Conservation (phyloP, 53 echinoderm and acorn worm species). For the Patiria pectinifera region DNA sequence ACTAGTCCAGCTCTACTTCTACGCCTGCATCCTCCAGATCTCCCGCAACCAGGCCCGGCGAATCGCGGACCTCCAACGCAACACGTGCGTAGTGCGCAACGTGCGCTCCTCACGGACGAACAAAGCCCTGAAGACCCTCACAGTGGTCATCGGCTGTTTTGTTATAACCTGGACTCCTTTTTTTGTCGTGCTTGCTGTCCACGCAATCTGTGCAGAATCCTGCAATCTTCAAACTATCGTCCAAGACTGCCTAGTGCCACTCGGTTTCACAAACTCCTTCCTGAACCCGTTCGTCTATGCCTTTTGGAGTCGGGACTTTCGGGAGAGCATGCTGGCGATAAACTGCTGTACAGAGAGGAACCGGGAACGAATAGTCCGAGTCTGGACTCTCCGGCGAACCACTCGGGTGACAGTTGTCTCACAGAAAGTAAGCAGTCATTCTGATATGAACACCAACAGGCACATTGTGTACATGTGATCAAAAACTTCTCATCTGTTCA, state of each 20-base stretch:
- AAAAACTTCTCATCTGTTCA: not conserved
- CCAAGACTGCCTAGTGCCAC: constrained; percentile 62
- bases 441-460: constrained; percentile 40
- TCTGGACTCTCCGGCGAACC: constrained; percentile 27
- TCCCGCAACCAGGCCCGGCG: constrained; percentile 70
- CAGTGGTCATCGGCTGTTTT: constrained; percentile 83
- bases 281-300: constrained; percentile 82
- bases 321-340: constrained; percentile 63
- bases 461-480: constrained; percentile 45
- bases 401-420: constrained; percentile 49
- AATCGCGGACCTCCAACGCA: constrained; percentile 67
- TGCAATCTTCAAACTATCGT: constrained; percentile 48
- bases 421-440: constrained; percentile 37
- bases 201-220: constrained; percentile 42
- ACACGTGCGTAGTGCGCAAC: constrained; percentile 46
- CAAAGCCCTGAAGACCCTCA: constrained; percentile 76
- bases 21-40: constrained; percentile 70
- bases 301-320: constrained; percentile 80
- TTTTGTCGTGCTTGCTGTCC: constrained; percentile 58
- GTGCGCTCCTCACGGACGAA: constrained; percentile 53
- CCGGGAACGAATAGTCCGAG: constrained; percentile 19
- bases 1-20: constrained; percentile 71
- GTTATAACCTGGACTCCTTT: constrained; percentile 83
- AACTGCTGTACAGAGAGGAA: constrained; percentile 47
- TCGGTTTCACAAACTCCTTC: constrained; percentile 78